Conservation (phyloP, 2,888 invertebrate genomes). For the Napeogenes sylphis region DNA sequence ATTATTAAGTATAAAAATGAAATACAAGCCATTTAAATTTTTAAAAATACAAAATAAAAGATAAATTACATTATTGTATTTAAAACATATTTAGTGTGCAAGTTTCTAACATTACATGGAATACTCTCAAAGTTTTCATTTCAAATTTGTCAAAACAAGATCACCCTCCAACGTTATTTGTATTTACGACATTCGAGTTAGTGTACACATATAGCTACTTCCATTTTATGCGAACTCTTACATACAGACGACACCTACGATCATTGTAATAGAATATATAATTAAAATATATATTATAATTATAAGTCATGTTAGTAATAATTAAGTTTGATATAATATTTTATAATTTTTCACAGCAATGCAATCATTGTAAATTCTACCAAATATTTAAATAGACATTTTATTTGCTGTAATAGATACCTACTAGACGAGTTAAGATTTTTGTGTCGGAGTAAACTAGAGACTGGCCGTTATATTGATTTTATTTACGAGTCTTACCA, state of each 20-base stretch:
- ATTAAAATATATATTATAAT: not conserved
- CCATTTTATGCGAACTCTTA: slow-evolving; percentile 6
- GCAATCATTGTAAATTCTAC: no score
- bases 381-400: no score
- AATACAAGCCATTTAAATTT: no score
- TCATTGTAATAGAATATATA: not conserved
- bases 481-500: slow-evolving; percentile 28
- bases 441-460: slow-evolving; percentile 31
- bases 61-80: no score
- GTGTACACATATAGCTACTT: not conserved
- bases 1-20: no score
- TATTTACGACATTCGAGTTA: slow-evolving; percentile 6
- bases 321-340: no score
- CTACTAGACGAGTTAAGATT: slow-evolving; percentile 12
- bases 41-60: no score
- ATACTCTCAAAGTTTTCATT: not conserved
- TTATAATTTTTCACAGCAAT: no score
- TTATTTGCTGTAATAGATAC: no score
- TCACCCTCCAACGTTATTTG: slow-evolving; percentile 4
- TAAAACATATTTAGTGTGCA: no score
- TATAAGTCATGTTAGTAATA: not conserved
- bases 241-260: not conserved
- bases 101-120: no score
- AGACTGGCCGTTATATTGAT: slow-evolving; percentile 33
- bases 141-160: not conserved